These are phyloP conservation scores for Hoplias malabaricus DNA, from an alignment of 2,113 vertebrate species.

Conservation along the genomic window DNA sequence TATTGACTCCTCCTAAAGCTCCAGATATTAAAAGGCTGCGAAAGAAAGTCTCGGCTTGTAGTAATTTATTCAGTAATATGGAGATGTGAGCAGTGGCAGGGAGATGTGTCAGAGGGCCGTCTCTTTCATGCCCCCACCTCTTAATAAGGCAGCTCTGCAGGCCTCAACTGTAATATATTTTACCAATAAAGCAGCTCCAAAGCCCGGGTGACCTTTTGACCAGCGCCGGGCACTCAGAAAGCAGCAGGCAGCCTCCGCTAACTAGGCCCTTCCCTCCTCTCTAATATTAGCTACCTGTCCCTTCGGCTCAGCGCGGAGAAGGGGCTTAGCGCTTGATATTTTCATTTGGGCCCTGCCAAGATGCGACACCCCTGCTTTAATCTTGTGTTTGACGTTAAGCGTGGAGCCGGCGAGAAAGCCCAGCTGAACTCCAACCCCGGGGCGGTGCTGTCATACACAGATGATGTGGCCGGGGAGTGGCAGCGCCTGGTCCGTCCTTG, in stretches of 20 bases:
- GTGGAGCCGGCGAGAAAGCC: constrained; percentile 87
- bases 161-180: constrained; percentile 76
- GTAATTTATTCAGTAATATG: constrained; percentile 70
- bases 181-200: constrained; percentile 71
- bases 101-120: constrained; percentile 64
- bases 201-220: constrained; percentile 65
- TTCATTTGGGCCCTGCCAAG: constrained; percentile 85
- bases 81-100: constrained; percentile 63
- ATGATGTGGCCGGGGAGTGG: constrained; percentile 69
- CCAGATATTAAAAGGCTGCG: constrained; percentile 56
- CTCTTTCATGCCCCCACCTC: constrained; percentile 66
- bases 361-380: constrained; percentile 83
- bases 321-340: constrained; percentile 87
- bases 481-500: constrained; percentile 70
- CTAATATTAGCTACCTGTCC: constrained; percentile 84
- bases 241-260: constrained; percentile 71
- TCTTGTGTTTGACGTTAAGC: constrained; percentile 87
- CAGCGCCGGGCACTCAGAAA: constrained; percentile 65
- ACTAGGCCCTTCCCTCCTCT: constrained; percentile 72
- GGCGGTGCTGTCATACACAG: constrained; percentile 79
- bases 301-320: constrained; percentile 69
- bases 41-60: constrained; percentile 52
- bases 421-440: constrained; percentile 80
- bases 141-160: constrained; percentile 74
- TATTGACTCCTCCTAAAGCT: constrained; percentile 52